Evolutionary conservation across 2,888 invertebrate species (phyloP).

Genomic region (Himalopsyche japonica): DNA sequence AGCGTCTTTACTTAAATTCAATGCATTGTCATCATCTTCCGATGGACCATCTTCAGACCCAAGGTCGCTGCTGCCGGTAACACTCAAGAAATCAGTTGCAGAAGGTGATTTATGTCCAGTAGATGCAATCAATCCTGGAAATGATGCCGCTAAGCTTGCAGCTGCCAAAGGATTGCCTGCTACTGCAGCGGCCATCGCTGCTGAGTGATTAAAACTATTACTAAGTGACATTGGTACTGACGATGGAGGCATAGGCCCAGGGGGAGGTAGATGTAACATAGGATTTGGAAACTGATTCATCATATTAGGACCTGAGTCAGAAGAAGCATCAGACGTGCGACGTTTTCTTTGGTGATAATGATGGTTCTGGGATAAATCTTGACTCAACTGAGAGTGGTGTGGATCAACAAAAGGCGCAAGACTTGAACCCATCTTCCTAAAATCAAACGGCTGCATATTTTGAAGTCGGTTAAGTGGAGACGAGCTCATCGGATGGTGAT

Average conservation of each 20-base stretch:
- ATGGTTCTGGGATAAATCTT: constrained; percentile 41
- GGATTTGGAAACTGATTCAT: constrained; percentile 66
- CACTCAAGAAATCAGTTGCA: constrained; percentile 48
- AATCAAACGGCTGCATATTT: constrained; percentile 96
- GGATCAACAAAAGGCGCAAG: constrained; percentile 44
- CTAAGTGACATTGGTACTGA: constrained; percentile 60
- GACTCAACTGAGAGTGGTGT: constrained; percentile 50
- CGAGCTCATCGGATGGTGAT: constrained; percentile 61
- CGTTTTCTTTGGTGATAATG: constrained; percentile 50
- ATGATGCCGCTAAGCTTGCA: constrained; percentile 65
- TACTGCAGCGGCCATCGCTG: constrained; percentile 67
- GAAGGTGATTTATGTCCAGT: constrained; percentile 58
- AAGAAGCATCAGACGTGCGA: constrained; percentile 52
- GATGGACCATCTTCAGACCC: constrained; percentile 47
- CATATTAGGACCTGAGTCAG: constrained; percentile 58
- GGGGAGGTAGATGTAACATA: constrained; percentile 65
- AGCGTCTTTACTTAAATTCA: constrained; percentile 58
- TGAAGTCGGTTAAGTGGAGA: constrained; percentile 87
- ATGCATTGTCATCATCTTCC: constrained; percentile 52
- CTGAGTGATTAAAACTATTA: constrained; percentile 62
- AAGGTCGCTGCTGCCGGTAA: constrained; percentile 48
- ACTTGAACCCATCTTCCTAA: constrained; percentile 70
- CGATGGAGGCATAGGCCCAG: constrained; percentile 62
- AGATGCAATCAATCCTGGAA: constrained; percentile 64
- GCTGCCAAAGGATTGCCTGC: constrained; percentile 64